Evolutionary conservation across 1,140 invertebrate species (phyloP), one percentile per base, ranked within the genome.

Genomic region (Bombyx mandarina): DNA sequence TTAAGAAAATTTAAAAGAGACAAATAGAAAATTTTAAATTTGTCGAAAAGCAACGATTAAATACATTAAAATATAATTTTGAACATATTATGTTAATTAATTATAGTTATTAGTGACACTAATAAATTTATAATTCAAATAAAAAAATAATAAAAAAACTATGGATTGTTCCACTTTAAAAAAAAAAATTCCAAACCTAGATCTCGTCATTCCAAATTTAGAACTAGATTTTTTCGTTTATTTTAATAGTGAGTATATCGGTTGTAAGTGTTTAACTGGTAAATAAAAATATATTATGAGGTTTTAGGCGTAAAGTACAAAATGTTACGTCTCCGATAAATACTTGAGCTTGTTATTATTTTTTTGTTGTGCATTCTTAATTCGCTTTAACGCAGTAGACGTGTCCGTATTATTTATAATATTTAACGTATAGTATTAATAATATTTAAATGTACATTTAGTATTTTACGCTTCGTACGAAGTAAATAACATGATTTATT

Each of bases 301-400:
- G 62, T 56, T 65, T 47, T 67, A 60, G 63, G 66, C 64, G 66
- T 72, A 72, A 69, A 72, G 67, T 72, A 72, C 66, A 61, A 69
- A 69, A 69, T 69, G 69, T 51, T 65, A 45, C 4, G 4, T 35
- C 26, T 35, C 1, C 26, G 4, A 1, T 2, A 35, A 35, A 35
- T 35, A 35, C 26, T 35, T 59, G 47, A 45, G 54, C 62, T 64
- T 68, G 12, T 51, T 49, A 52, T 57, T 71, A 65, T 59, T 67
- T 22, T 72, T 70, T n/a, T 60, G 63, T 69, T 66, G 57, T 35
- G 63, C 63, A 56, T 68, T 64, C 60, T 64, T 65, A 60, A 56
- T 60, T 65, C 45, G 69, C 63, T 65, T 70, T 53, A 61, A 59
- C 44, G 60, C 66, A 58, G 58, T 61, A 60, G 56, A 58, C 51